Evolutionary conservation across 2,797 vertebrate species (phyloP).

Genomic region (Gouania willdenowi): DNA sequence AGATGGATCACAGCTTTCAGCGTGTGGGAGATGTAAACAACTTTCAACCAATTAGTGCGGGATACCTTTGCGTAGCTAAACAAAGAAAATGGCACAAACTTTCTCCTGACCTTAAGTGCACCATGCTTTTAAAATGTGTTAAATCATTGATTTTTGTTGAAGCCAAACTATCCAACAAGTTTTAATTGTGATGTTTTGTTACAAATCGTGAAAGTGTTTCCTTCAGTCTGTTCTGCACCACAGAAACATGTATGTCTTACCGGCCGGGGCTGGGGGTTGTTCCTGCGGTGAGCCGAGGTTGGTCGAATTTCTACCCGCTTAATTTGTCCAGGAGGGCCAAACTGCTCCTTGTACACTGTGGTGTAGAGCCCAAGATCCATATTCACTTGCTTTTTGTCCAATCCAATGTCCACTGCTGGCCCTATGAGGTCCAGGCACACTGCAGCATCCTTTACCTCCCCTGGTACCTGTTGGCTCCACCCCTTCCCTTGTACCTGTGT

Average conservation of each 20-base stretch:
- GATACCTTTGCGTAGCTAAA: constrained; percentile 4
- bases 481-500: constrained; percentile 10
- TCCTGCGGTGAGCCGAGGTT: constrained; percentile 73
- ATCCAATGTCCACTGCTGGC: constrained; percentile 7
- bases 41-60: constrained; percentile 14
- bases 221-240: no score
- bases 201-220: no score
- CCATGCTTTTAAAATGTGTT: neutral
- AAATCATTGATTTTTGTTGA: no score
- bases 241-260: constrained; percentile 50
- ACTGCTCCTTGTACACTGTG: constrained; percentile 74
- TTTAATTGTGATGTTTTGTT: no score
- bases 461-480: constrained; percentile 47
- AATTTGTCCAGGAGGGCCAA: constrained; percentile 42
- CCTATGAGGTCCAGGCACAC: constrained; percentile 14
- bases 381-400: constrained; percentile 10
- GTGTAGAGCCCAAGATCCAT: constrained; percentile 67
- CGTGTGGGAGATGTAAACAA: constrained; percentile 31
- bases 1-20: constrained; percentile 40
- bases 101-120: constrained; percentile 11
- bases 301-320: constrained; percentile 55
- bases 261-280: constrained; percentile 76
- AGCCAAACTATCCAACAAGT: no score
- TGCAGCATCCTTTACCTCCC: constrained; percentile 26
- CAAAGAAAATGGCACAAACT: constrained; percentile 8